A percentile compares a stretch with the other conserved stretches of the same genome.
Conservation (phyloP, 2,888 invertebrate genomes). For the Gerris lacustris region DNA sequence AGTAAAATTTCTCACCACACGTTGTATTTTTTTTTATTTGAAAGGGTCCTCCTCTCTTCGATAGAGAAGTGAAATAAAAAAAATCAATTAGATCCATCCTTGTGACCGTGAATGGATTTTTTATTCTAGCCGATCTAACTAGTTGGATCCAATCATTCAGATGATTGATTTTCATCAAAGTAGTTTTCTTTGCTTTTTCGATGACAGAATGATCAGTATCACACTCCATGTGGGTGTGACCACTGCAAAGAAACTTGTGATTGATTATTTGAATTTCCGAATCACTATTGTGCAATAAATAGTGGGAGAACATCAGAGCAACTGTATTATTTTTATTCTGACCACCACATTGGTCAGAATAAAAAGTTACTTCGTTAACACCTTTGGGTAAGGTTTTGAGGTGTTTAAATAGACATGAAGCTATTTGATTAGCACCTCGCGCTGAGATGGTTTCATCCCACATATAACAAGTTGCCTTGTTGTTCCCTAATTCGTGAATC, state of each 20-base stretch:
- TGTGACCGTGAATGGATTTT: no score
- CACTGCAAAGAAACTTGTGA: conserved; percentile 11
- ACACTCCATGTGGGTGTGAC: conserved; percentile 11
- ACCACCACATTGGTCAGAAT: conserved; percentile 15
- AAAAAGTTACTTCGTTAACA: conserved; percentile 4
- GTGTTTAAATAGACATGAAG: conserved; percentile 28
- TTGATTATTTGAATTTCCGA: conserved; percentile 8
- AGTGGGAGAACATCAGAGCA: no score
- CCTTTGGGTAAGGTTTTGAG: neutral
- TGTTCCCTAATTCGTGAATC: conserved; percentile 31
- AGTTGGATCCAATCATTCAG: no score
- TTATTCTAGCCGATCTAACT: no score
- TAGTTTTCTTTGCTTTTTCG: no score
- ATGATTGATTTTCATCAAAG: no score
- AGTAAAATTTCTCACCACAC: no score
- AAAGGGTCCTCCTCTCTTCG: no score
- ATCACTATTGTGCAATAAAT: no score
- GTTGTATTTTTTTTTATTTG: no score
- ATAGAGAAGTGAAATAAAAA: no score
- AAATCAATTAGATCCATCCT: no score
- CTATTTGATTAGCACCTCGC: conserved; percentile 30
- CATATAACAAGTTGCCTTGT: conserved; percentile 31
- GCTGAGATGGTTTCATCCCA: conserved; percentile 34
- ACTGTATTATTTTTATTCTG: conserved; percentile 13
- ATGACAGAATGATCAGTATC: conserved; percentile 11